These are phyloP conservation scores for Drosophila lacicola DNA, from an alignment of 2,888 invertebrate genomes.

Conservation along the genomic window DNA sequence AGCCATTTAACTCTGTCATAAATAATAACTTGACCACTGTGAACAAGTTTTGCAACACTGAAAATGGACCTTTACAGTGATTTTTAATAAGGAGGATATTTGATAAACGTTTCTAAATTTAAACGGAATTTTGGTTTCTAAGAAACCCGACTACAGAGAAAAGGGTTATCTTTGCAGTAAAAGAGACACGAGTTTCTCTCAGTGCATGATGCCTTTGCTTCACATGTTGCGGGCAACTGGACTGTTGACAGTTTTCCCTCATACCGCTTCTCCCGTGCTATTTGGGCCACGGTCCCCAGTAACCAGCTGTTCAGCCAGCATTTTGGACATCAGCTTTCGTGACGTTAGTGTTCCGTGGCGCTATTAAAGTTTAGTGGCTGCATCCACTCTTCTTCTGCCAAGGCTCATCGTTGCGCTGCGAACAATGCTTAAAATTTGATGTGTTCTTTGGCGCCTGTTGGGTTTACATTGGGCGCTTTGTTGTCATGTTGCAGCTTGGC, in stretches of 20 bases:
- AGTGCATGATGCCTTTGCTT: conserved; percentile 25
- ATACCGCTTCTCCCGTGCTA: conserved; percentile 3
- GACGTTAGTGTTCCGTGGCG: conserved; percentile 35
- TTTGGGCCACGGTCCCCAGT: conserved; percentile 25
- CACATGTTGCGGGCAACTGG: conserved; percentile 68
- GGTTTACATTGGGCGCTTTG: conserved; percentile 8
- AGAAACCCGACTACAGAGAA: too few species aligned
- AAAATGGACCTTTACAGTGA: too few species aligned
- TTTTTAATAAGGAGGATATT: too few species aligned
- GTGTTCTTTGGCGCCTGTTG: conserved; percentile 44
- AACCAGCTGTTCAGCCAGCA: conserved; percentile 20
- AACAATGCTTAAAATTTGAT: conserved; percentile 51
- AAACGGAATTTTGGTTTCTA: too few species aligned
- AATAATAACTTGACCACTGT: too few species aligned
- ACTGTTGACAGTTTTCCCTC: conserved; percentile 61
- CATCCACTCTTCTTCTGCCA: conserved; percentile 20
- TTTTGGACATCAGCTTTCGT: conserved; percentile 46
- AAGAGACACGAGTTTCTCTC: neutral
- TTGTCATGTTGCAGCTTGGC: conserved; percentile 24
- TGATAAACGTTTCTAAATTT: too few species aligned
- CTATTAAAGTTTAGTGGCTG: conserved; percentile 70
- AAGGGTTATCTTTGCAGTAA: too few species aligned
- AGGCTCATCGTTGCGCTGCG: neutral
- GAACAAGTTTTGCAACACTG: too few species aligned
- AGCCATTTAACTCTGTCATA: too few species aligned